phyloP scores from a whole-genome alignment of 2,113 vertebrate genomes.

The Anolis sagrei region DNA sequence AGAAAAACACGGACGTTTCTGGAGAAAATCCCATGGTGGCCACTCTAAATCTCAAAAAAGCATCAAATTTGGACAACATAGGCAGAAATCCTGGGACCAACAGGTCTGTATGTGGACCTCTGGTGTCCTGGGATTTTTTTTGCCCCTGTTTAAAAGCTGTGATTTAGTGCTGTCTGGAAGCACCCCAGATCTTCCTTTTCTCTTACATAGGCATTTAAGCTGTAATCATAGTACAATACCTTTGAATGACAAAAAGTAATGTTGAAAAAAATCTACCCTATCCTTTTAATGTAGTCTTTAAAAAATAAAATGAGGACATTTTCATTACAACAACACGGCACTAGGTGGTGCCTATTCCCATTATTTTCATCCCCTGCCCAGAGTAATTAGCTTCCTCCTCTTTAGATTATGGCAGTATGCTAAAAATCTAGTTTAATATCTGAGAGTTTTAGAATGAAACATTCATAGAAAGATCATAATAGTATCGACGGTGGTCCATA shows the following conservation, averaged over 20 bases:
- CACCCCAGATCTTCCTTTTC: neutral
- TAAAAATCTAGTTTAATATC: slow-evolving; percentile 18
- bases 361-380: neutral
- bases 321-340: neutral
- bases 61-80: too few species aligned
- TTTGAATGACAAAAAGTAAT: too few species aligned
- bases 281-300: neutral
- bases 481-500: neutral
- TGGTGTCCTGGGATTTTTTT: too few species aligned
- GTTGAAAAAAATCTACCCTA: neutral
- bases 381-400: neutral
- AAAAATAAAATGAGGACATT: rapidly evolving
- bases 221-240: neutral
- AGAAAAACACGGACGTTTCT: too few species aligned
- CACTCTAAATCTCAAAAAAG: too few species aligned
- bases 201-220: neutral
- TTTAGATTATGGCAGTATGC: neutral
- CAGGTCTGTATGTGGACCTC: too few species aligned
- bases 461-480: neutral
- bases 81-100: too few species aligned
- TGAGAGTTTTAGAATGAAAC: neutral
- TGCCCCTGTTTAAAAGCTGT: too few species aligned
- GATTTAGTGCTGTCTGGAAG: too few species aligned
- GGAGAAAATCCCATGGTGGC: too few species aligned
- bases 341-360: slow-evolving; percentile 58